A percentile compares a stretch with the other conserved stretches of the same genome.
Conservation (phyloP, 2,113 vertebrate genomes). For the human region DNA sequence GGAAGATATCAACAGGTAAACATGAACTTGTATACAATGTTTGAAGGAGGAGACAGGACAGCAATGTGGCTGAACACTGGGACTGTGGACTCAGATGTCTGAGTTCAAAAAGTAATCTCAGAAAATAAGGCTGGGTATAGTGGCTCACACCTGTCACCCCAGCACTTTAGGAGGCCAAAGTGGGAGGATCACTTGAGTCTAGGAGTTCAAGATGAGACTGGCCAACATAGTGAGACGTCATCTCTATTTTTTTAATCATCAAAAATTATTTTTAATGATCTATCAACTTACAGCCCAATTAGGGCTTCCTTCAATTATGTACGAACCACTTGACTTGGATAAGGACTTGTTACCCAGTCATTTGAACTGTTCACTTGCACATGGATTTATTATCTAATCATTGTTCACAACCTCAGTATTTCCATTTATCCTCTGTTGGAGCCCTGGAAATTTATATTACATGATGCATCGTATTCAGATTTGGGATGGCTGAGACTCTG, state of each 20-base stretch:
- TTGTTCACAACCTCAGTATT: background rate
- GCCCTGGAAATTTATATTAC: background rate
- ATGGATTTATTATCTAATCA: background rate
- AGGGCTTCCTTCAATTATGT: background rate
- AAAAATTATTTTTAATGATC: slow-evolving; percentile 47
- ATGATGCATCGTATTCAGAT: background rate
- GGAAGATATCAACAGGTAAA: background rate
- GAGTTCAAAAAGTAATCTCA: background rate
- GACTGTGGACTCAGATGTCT: background rate
- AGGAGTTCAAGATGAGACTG: too few relatives aligned
- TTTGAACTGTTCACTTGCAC: background rate
- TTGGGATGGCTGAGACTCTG: background rate
- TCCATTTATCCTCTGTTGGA: background rate
- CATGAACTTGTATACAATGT: rapidly evolving
- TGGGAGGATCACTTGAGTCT: too few relatives aligned
- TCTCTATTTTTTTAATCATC: background rate
- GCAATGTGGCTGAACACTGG: rapidly evolving
- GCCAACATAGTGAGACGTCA: too few relatives aligned
- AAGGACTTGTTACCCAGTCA: background rate
- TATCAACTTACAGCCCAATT: background rate
- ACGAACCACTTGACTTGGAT: background rate
- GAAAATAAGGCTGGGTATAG: too few relatives aligned
- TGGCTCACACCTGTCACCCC: too few relatives aligned
- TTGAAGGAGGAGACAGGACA: background rate
- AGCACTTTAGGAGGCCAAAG: too few relatives aligned